Evolutionary conservation across 2,888 invertebrate genomes (phyloP).

Genomic region (Scaptomyza tumidula): DNA sequence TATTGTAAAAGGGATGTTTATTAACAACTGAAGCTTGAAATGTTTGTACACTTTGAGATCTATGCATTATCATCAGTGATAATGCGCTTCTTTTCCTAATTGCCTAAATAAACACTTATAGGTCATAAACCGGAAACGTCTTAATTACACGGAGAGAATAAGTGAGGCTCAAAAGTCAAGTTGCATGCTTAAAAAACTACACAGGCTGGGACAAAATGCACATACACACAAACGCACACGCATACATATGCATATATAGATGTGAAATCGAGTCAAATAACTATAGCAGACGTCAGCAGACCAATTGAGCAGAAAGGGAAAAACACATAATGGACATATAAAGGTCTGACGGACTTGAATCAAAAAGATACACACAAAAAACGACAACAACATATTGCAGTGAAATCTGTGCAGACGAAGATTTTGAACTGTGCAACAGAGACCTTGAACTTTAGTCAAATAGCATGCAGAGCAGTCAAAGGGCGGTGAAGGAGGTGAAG

Average conservation of each 20-base stretch:
- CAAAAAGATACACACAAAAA: conserved; percentile 14
- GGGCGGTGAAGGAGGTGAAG: conserved; percentile 1
- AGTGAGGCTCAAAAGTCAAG: not conserved
- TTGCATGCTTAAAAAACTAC: too few relatives aligned
- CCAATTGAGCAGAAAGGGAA: conserved; percentile 52
- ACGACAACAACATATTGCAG: conserved; percentile 47
- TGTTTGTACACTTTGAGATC: not conserved
- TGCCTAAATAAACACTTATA: conserved; percentile 44
- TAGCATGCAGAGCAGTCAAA: conserved; percentile 44
- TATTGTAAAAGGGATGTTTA: too few relatives aligned
- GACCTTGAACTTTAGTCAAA: conserved; percentile 73
- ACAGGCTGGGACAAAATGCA: not conserved
- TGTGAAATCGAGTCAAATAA: conserved; percentile 67
- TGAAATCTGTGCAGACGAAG: conserved; percentile 55
- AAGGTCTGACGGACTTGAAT: conserved; percentile 29
- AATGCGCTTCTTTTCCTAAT: not conserved
- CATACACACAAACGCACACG: not conserved
- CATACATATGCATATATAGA: conserved; percentile 9
- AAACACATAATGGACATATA: conserved; percentile 9
- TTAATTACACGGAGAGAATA: conserved; percentile 48
- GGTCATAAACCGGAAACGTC: conserved; percentile 76
- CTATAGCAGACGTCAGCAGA: conserved; percentile 68
- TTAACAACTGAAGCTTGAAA: too few relatives aligned
- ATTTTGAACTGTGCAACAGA: conserved; percentile 55
- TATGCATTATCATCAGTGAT: conserved; percentile 1